Percentiles rank a stretch among this genome's conserved stretches.
These are phyloP conservation scores for Manduca sexta DNA, from an alignment of 1,140 invertebrate species.

Conservation along the genomic window DNA sequence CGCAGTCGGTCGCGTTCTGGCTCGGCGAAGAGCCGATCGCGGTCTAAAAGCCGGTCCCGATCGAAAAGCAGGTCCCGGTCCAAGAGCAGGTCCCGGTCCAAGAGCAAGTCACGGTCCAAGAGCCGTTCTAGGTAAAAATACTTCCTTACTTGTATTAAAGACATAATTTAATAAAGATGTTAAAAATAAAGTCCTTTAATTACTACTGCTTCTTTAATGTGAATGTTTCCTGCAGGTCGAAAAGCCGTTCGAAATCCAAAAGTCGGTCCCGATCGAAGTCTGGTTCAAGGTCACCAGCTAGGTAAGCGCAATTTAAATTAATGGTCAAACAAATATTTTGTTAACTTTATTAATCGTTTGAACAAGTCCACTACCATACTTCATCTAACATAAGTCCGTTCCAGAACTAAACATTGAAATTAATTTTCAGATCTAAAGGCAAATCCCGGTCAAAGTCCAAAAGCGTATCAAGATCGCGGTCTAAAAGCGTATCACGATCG, in stretches of 20 bases:
- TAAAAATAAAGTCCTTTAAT: too few relatives aligned
- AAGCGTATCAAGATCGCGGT: slow-evolving; percentile 42
- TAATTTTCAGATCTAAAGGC: too few relatives aligned
- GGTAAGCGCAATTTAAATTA: too few relatives aligned
- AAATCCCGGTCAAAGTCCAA: slow-evolving; percentile 51
- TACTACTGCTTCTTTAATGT: too few relatives aligned
- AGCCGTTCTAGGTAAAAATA: slow-evolving; percentile 54
- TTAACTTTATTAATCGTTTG: too few relatives aligned
- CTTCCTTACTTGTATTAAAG: too few relatives aligned
- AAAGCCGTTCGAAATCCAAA: slow-evolving; percentile 62
- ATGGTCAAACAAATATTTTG: too few relatives aligned
- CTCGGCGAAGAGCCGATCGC: slow-evolving; percentile 51
- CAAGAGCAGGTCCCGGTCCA: slow-evolving; percentile 42
- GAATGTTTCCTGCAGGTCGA: slow-evolving; percentile 69
- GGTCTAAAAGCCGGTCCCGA: slow-evolving; percentile 45
- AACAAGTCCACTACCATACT: too few relatives aligned
- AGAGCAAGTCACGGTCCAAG: slow-evolving; percentile 48
- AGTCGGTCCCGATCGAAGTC: slow-evolving; percentile 66
- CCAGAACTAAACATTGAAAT: too few relatives aligned
- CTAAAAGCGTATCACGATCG: slow-evolving; percentile 54
- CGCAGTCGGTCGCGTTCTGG: slow-evolving; percentile 50
- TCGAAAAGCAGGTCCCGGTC: slow-evolving; percentile 47
- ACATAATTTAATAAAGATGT: too few relatives aligned
- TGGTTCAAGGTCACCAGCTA: slow-evolving; percentile 44
- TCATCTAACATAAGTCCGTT: too few relatives aligned